Evolutionary conservation across 2,113 vertebrate species (phyloP), one percentile per base, ranked within the genome.

Genomic region (Megaleporinus macrocephalus): DNA sequence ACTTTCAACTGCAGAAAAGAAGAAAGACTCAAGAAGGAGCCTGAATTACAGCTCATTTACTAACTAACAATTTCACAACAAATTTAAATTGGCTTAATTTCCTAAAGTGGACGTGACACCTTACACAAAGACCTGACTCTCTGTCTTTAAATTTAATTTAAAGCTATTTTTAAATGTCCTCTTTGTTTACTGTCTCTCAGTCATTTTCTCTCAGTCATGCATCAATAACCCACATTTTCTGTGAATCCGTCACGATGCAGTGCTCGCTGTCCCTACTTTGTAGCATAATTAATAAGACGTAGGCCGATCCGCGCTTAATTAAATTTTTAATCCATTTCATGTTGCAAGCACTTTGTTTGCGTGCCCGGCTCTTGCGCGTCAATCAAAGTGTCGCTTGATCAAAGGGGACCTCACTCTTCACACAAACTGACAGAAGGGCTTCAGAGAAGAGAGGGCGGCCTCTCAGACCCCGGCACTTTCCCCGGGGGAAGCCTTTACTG

Each of bases 281-380:
- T 83, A 87, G 62, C 83, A 55, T 81, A 81, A 87, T 87, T 85
- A 83, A 83, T 51, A 71, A 80, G 59, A 77, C 63, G 49, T 30
- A 81, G 66, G 70, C 65, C 29, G 49, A 71, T 26, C 79, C 49
- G 76, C 66, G 63, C 78, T 85, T 92, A 90, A 91, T 90, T 90
- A 85, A 61, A 87, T 84, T 88, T 91, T 87, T 47, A 83, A 83
- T 83, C 76, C 71, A 87, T 87, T 89, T 88, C 79, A 84, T 83
- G 33, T 77, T 77, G 68, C 86, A 70, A 80, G 18, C 30, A 82
- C 65, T 61, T 76, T 66, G 53, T 68, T 78, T 82, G 79, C 70
- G 33, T 57, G 80, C 80, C 61, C 68, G 66, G 76, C 80, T 62
- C 59, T 78, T 69, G 33, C 18, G 76, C 78, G 71, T 82, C 76